Percentiles rank a stretch among this genome's conserved stretches.
Conservation (phyloP, 2,888 invertebrate genomes). For the Stenchaetothrips biformis region DNA sequence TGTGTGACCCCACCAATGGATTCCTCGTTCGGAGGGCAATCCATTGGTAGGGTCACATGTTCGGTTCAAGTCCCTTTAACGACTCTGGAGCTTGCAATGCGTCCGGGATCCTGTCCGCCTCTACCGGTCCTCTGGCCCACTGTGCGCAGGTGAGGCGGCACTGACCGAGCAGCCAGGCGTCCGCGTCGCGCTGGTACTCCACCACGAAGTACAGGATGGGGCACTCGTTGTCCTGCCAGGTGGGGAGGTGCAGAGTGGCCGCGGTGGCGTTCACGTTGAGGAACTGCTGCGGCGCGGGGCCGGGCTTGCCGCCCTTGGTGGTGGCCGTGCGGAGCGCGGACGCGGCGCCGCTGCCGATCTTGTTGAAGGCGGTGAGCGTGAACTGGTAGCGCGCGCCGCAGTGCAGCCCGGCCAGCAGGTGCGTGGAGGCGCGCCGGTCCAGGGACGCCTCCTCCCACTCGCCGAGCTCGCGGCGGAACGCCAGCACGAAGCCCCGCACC, state of each 20-base stretch:
- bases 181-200: conserved; percentile 45
- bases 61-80: too few relatives aligned
- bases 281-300: conserved; percentile 42
- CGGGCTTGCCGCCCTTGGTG: conserved; percentile 47
- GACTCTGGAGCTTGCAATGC: too few relatives aligned
- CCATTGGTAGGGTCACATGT: too few relatives aligned
- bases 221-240: conserved; percentile 49
- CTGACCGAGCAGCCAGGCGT: conserved; percentile 62
- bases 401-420: conserved; percentile 44
- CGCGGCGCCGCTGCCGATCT: conserved; percentile 47
- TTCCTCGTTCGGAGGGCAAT: too few relatives aligned
- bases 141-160: not conserved
- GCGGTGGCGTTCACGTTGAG: conserved; percentile 47
- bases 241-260: conserved; percentile 45
- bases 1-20: too few relatives aligned
- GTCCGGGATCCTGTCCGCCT: too few relatives aligned
- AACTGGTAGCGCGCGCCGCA: conserved; percentile 48
- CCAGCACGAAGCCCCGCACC: conserved; percentile 51
- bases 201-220: conserved; percentile 47
- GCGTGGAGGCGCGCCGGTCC: conserved; percentile 47
- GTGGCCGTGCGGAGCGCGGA: conserved; percentile 45
- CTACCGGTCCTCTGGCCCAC: too few relatives aligned
- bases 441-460: conserved; percentile 54
- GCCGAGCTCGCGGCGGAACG: conserved; percentile 51
- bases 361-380: conserved; percentile 46